Percentiles rank a stretch among this genome's conserved stretches.
Evolutionary conservation across 1,140 invertebrate genomes (phyloP).

Genomic region (Pentalonia nigronervosa): DNA sequence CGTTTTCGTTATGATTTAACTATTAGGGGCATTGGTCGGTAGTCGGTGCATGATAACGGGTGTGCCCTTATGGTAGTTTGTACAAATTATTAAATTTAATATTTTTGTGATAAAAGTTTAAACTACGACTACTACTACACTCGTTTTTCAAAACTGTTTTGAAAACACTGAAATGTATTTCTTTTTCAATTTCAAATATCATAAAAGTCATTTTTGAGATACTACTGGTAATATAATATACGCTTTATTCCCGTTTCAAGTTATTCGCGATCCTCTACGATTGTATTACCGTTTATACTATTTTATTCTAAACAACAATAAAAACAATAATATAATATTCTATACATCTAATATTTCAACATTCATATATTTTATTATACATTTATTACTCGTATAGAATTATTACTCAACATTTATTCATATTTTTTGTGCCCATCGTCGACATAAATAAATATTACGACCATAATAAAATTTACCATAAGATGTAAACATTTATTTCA

Average conservation of each 20-base stretch:
- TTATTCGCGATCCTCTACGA: background rate
- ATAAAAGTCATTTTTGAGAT: background rate
- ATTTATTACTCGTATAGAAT: background rate
- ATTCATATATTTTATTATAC: background rate
- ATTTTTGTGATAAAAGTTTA: background rate
- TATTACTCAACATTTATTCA: background rate
- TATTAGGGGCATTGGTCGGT: background rate
- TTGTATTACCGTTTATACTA: background rate
- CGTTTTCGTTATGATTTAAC: background rate
- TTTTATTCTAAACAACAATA: background rate
- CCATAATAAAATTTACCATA: background rate
- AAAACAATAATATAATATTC: background rate
- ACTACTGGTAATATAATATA: background rate
- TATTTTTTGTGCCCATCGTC: background rate
- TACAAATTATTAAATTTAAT: conserved; percentile 12
- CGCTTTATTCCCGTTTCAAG: background rate
- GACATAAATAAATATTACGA: background rate
- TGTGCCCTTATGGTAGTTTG: background rate
- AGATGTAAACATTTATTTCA: background rate
- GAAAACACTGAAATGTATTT: background rate
- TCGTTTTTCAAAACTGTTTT: background rate
- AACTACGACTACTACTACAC: background rate
- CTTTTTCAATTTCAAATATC: background rate
- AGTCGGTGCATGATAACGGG: background rate
- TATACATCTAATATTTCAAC: conserved; percentile 3